Base-by-base conservation (phyloP, 2,888 invertebrate species). In the Oscheius sp. region DNA sequence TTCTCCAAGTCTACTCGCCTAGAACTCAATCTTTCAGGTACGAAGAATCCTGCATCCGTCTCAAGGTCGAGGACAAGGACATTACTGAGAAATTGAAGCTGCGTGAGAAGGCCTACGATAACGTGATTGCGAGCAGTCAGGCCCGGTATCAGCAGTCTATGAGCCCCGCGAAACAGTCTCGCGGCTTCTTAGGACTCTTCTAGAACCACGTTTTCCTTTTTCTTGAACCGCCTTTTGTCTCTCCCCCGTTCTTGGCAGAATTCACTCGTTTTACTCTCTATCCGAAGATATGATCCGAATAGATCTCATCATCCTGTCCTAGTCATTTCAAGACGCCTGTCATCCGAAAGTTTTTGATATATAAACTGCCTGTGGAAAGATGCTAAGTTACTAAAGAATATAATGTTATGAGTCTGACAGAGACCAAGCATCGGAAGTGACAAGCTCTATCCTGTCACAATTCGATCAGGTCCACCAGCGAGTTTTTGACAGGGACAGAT, bases 31-130 rank as follows among this genome's bases (percentile, higher is more conserved):
- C 21, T 58, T 82, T 55, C 47, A 87, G 87, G 60, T 87, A 79
- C 70, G 87, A 87, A 73, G 86, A 76, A 13, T 84, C 85, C 7
- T 79, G 81, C 35, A 80, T 76, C 37, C 77, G 84, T 47, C 63
- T 88, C 63, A 88, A 88, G 73, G 62, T 70, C 3, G 88, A 88
- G 74, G 88, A 88, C 57, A 85, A 86, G 37, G 76, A 73, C 1
- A 83, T 88, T 35, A 60, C 66, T 35, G 81, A 84, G 47, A 68
- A 74, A n/a, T 53, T 88, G 59, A 81, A 84, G 65, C 62, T 35
- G 0, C 76, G 87, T 29, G 88, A 88, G 62, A 80, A 84, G 51
- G 68, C 79, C n/a, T 88, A 88, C 73, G 88, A 88, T 13, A 75
- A 80, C 47, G 82, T 79, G 10, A 73, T 80, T 35, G 32, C 58